Evolutionary conservation across 2,113 vertebrate species (phyloP), one percentile per base, ranked within the genome.

Genomic region (Saccopteryx leptura): DNA sequence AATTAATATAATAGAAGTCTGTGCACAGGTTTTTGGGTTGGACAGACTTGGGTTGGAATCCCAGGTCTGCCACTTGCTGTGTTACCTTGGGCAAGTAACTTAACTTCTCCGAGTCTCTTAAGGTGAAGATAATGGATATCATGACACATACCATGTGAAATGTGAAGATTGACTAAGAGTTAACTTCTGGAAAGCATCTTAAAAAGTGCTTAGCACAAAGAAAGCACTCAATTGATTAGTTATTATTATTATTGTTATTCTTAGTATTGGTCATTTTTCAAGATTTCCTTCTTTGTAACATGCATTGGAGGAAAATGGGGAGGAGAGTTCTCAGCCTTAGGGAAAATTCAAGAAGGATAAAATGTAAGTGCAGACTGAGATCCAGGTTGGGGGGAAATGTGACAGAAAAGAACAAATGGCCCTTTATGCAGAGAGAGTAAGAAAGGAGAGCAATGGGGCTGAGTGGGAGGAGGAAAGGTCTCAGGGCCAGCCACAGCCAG

Each of bases 91-190:
- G 15, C 17, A 65, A 69, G 61, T 72, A 14, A 48, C 52, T 80
- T 91, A 82, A 65, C 56, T 68, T 95, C 74, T 93, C 75, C 72
- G 82, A 94, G 58, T 14, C 69, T 88, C 39, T 88, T 13, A 56
- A 52, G 52, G 66, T 46, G 79, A 31, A 23, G 33, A 58, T 8
- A 18, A 60, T 3, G 58, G 52, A 4, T 28, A 14, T 79, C 18
- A 0, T 12, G 10, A 11, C 1, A 8, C 14, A 11, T 9, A 9
- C 18, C 66, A 52, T 83, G 21, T 46, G 63, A 54, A 61, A 1
- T 33, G 17, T 69, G 61, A 90, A 31, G 56, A 26, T 12, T 10
- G 58, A 46, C 17, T 23, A 33, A 83, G 48, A 93, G 48, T 17
- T 46, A 46, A 39, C 68, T 15, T 65, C 58, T 54, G 50, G 69